These are phyloP conservation scores for Agrochola macilenta DNA, from an alignment of 2,888 invertebrate species.

Conservation along the genomic window DNA sequence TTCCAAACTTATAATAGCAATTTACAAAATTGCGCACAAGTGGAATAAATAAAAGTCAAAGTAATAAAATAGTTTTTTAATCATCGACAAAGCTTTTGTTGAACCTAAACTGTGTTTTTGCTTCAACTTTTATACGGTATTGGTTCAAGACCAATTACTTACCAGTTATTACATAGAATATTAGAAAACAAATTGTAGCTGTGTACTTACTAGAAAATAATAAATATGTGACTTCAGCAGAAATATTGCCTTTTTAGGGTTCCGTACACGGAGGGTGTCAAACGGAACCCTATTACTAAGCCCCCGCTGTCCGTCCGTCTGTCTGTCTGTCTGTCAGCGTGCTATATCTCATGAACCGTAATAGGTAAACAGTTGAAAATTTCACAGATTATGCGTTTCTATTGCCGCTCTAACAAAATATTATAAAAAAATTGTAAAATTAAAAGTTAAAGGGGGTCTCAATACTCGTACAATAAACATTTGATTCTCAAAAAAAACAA, in stretches of 20 bases:
- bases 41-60: neutral
- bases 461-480: no score
- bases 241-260: conserved; percentile 4
- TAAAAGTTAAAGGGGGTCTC: no score
- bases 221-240: conserved; percentile 1
- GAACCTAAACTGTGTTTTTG: neutral
- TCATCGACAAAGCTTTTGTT: conserved; percentile 21
- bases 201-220: conserved; percentile 3
- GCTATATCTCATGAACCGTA: no score
- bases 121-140: neutral
- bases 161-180: conserved; percentile 18
- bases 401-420: no score
- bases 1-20: neutral
- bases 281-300: no score
- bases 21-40: conserved; percentile 10
- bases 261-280: no score
- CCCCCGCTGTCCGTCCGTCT: no score
- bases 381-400: no score
- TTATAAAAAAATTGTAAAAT: no score
- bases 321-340: no score
- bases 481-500: no score
- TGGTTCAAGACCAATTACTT: conserved; percentile 36
- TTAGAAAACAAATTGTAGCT: conserved; percentile 21
- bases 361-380: no score
- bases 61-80: conserved; percentile 30